These are phyloP conservation scores for Pecten maximus DNA, from an alignment of 2,888 invertebrate species.

Conservation along the genomic window DNA sequence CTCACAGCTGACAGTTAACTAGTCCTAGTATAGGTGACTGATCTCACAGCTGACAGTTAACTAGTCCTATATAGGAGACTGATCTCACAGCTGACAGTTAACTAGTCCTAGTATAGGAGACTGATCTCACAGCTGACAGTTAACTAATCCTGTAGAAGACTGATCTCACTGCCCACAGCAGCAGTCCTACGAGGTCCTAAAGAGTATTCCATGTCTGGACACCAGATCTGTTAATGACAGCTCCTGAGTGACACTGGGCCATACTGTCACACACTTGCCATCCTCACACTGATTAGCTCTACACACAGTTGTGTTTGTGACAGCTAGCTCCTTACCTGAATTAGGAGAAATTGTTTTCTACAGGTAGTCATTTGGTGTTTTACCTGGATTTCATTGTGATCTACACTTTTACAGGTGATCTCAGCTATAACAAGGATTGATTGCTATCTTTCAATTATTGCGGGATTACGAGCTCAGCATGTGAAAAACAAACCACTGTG, in stretches of 20 bases:
- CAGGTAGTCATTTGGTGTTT: not conserved
- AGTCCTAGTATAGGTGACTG: no score
- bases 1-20: no score
- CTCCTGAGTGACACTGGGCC: not conserved
- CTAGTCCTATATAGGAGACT: no score
- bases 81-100: no score
- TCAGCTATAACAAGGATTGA: not conserved
- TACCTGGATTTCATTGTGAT: constrained; percentile 3
- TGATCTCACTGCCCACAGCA: no score
- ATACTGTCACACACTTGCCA: not conserved
- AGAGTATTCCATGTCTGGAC: not conserved
- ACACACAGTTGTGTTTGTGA: not conserved
- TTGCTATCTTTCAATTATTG: constrained; percentile 26
- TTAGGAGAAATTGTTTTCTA: not conserved
- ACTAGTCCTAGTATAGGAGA: no score
- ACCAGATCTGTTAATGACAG: not conserved
- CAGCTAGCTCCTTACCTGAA: not conserved
- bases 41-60: no score
- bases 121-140: no score
- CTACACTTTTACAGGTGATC: constrained; percentile 20
- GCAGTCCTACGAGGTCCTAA: no score
- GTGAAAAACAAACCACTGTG: constrained; percentile 33
- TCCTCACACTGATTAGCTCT: not conserved
- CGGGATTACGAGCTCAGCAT: constrained; percentile 15
- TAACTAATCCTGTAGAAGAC: no score